phyloP scores from a whole-genome alignment of 2,797 vertebrate species.

The Spondyliosoma cantharus region DNA sequence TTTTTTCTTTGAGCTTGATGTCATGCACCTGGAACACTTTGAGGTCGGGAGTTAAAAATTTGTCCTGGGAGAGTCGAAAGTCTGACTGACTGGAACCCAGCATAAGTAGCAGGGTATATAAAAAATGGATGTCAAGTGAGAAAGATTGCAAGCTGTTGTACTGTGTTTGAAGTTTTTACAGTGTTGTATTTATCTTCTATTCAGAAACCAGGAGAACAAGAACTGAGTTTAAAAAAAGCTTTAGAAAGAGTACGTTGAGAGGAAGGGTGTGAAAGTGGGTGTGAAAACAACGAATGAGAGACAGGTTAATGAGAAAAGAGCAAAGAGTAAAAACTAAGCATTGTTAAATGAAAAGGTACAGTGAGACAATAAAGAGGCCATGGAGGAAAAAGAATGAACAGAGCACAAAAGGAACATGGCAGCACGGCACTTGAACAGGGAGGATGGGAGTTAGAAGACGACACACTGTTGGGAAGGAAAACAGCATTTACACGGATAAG shows the following conservation, averaged over 20 bases:
- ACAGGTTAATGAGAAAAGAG: conserved; percentile 2
- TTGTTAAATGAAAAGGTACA: conserved; percentile 33
- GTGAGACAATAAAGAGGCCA: conserved; percentile 38
- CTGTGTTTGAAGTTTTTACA: conserved; percentile 39
- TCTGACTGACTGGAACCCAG: too few species aligned
- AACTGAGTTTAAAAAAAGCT: conserved; percentile 15
- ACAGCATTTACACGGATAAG: conserved; percentile 35
- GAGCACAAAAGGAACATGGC: conserved; percentile 40
- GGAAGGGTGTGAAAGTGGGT: conserved; percentile 26
- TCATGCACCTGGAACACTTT: too few species aligned
- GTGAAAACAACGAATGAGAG: conserved; percentile 3
- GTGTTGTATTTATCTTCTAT: conserved; percentile 30
- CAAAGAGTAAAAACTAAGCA: conserved; percentile 3
- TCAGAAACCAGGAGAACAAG: conserved; percentile 19
- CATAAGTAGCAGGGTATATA: neutral
- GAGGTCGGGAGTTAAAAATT: too few species aligned
- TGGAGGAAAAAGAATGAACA: conserved; percentile 27
- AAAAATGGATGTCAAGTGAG: neutral
- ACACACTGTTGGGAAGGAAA: conserved; percentile 23
- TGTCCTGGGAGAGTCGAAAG: too few species aligned
- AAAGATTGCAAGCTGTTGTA: conserved; percentile 9
- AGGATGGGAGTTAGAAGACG: conserved; percentile 27
- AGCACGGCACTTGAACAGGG: conserved; percentile 26
- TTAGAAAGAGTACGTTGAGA: neutral
- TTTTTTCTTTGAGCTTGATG: too few species aligned